Conservation (phyloP, 2,888 invertebrate species). For the Incurvaria masculella region DNA sequence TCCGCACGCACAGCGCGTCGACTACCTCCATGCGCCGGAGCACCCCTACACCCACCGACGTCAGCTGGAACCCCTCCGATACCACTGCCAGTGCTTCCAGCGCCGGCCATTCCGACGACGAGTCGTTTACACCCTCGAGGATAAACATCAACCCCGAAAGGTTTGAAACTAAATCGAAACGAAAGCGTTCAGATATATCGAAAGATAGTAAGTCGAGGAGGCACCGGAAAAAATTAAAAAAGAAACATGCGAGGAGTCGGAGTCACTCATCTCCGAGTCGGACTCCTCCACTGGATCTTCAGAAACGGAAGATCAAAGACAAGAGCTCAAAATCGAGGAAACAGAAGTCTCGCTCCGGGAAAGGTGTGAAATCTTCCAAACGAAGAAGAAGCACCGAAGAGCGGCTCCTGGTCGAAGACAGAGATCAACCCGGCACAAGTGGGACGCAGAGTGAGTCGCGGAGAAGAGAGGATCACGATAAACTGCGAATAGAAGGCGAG, state of each 20-base stretch:
- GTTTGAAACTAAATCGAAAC: slow-evolving; percentile 23
- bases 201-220: slow-evolving; percentile 8
- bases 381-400: slow-evolving; percentile 1
- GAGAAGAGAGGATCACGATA: slow-evolving; percentile 15
- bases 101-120: slow-evolving; percentile 8
- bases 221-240: slow-evolving; percentile 21
- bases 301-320: slow-evolving; percentile 10
- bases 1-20: not conserved
- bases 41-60: slow-evolving; percentile 11
- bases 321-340: slow-evolving; percentile 15
- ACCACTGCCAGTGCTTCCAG: slow-evolving; percentile 8
- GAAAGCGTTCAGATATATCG: slow-evolving; percentile 16
- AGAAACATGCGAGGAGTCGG: slow-evolving; percentile 14
- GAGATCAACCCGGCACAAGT: slow-evolving; percentile 16
- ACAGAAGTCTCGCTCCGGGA: slow-evolving; percentile 31
- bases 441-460: slow-evolving; percentile 10
- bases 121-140: slow-evolving; percentile 9
- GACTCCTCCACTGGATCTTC: slow-evolving; percentile 19
- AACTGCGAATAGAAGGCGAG: slow-evolving; percentile 24
- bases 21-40: not conserved
- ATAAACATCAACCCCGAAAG: not conserved
- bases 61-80: slow-evolving; percentile 9
- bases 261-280: not conserved
- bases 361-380: slow-evolving; percentile 34
- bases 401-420: not conserved